Evolutionary conservation across 2,113 vertebrate species (phyloP), one percentile per base, ranked within the genome.

Genomic region (Condylura cristata): DNA sequence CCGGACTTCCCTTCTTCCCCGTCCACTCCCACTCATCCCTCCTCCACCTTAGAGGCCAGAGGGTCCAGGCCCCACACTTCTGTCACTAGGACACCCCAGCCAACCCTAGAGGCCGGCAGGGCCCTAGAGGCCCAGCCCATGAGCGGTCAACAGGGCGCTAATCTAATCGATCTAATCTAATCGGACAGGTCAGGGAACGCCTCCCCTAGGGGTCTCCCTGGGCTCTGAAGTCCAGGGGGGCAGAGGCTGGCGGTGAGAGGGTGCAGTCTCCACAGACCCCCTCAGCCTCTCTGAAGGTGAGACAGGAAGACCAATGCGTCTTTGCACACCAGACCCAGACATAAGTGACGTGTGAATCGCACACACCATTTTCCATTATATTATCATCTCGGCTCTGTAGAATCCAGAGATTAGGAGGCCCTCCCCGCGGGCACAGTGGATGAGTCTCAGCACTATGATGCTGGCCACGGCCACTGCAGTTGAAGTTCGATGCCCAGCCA

Each of bases 201-300:
- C 53, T 81, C 39, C 76, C 79, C 79, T 90, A 75, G 60, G 41
- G 61, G 61, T 79, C 72, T 46, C 17, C 34, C 74, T 41, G 44
- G n/a, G 7, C 89, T 95, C 74, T 86, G 48, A 93, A 89, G 72
- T 79, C 56, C 48, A 93, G 17, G 41, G 83, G 32, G 28, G 44
- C n/a, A 89, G 65, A 83, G 30, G 48, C 48, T 56, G 78, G 63
- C 86, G 6, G 18, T 83, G 30, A 65, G 32, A 56, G 30, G 12
- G 9, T 11, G 5, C 8, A 16, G 56, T 61, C 68, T 66, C 65
- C 70, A 60, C 48, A 53, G 39, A 60, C 2, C 30, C 37, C 66
- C 51, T 89, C 37, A 63, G 34, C 7, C 39, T 94, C 68, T 61
- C 72, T 74, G 16, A 20, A 89, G 65, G 37, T 90, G 30, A 93